Evolutionary conservation across 1,140 invertebrate species (phyloP), one percentile per base, ranked within the genome.

Genomic region (Aphaenogaster rudis): DNA sequence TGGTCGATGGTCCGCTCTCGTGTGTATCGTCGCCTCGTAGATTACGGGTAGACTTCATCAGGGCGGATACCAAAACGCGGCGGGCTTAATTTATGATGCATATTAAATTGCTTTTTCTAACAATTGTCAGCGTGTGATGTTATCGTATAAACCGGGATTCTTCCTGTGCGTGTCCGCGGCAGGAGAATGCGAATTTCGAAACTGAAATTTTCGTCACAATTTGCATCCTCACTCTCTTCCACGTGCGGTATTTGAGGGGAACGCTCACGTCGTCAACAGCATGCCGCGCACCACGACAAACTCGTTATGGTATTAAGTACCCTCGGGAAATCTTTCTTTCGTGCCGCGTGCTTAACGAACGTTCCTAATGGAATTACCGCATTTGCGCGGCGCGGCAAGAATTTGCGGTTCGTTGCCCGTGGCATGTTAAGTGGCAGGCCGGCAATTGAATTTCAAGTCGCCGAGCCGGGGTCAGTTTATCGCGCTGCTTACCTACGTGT

Each of bases 401-500:
- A 84, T 84, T 74, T 84, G 80, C 80, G 57, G 69, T 21, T 61
- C 69, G 80, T 82, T 61, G 80, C 28, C 54, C 54, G 67, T 48
- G 67, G 67, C 52, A 74, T 74, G 54, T 74, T 48, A 84, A 84
- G 69, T 76, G 80, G 42, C 79, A 54, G 78, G 48, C 48, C 3
- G 15, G 79, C 80, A 84, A 84, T 84, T 76, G 69, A 84, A 84
- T 76, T 84, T 76, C 6, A 61, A 48, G 69, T 63, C 54, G 28
- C 59, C 42, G 54, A 17, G 1, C 33, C 33, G 11, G 80, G 63
- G 42, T 84, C 80, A 59, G 33, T 84, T 84, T 84, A 84, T 61
- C 69, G 54, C 54, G 69, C 42, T 74, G 59, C 80, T 84, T 84
- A 84, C 80, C 80, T 84, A 84, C 80, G 80, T 84, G 80, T 84